Percentiles rank a stretch among this genome's conserved stretches.
phyloP scores from a whole-genome alignment of 2,888 invertebrate species.

The Zaprionus obscuricornis region DNA sequence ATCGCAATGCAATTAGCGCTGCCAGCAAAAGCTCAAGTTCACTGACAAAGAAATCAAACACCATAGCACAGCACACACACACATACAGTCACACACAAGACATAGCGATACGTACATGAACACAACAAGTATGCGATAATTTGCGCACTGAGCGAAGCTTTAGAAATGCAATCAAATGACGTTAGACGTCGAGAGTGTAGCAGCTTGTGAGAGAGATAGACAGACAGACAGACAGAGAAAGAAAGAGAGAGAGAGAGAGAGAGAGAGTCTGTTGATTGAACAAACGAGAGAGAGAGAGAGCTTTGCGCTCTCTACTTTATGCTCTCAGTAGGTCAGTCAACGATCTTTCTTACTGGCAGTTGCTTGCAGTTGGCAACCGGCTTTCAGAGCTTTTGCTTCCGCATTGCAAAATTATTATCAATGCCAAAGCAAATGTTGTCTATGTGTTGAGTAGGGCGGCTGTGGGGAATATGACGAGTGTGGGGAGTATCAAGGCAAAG shows the following conservation, averaged over 20 bases:
- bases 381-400: conserved; percentile 64
- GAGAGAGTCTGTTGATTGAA: background rate
- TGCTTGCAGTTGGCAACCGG: conserved; percentile 62
- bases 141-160: conserved; percentile 68
- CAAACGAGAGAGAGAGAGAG: conserved; percentile 4
- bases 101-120: background rate
- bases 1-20: conserved; percentile 77
- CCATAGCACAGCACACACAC: conserved; percentile 21
- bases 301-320: conserved; percentile 14
- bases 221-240: conserved; percentile 11
- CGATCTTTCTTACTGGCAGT: conserved; percentile 52
- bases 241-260: conserved; percentile 8
- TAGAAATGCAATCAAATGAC: conserved; percentile 77
- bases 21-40: conserved; percentile 77
- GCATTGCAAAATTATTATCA: conserved; percentile 65
- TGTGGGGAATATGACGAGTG: background rate
- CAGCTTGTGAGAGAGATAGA: conserved; percentile 1
- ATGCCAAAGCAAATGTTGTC: conserved; percentile 52
- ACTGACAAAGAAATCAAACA: conserved; percentile 76
- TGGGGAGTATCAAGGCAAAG: conserved; percentile 7
- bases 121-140: conserved; percentile 62
- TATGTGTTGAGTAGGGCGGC: background rate
- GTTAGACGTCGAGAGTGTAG: conserved; percentile 44
- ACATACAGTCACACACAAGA: background rate
- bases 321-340: conserved; percentile 73